Evolutionary conservation across 2,888 invertebrate species (phyloP).

Genomic region (Caenorhabditis sinica): DNA sequence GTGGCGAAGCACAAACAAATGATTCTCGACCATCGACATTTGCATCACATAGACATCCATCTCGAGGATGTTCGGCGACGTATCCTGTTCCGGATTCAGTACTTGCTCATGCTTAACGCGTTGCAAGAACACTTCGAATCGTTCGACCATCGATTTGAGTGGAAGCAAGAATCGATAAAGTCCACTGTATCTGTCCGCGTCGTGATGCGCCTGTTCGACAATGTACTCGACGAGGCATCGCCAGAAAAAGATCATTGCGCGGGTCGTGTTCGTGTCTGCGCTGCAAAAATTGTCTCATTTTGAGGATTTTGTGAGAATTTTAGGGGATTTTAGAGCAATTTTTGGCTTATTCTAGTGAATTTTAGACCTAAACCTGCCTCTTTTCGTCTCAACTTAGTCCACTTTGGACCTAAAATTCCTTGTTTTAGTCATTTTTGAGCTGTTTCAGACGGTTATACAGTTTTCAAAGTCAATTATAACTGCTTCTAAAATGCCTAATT

Average conservation of each 20-base stretch:
- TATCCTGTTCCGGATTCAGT: neutral
- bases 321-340: neutral
- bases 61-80: neutral
- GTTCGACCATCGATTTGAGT: conserved; percentile 37
- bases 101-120: conserved; percentile 17
- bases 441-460: no score
- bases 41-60: conserved; percentile 5
- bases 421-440: no score
- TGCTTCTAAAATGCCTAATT: no score
- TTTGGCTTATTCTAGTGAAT: no score
- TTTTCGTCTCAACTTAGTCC: no score
- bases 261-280: conserved; percentile 9
- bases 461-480: no score
- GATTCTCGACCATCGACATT: conserved; percentile 49
- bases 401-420: no score
- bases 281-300: conserved; percentile 22
- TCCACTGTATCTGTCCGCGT: conserved; percentile 13
- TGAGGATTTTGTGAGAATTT: neutral
- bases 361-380: no score
- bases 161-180: conserved; percentile 18
- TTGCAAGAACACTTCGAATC: conserved; percentile 9
- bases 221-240: conserved; percentile 40
- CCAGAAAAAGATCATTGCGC: conserved; percentile 43
- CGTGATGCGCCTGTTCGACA: neutral
- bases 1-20: conserved; percentile 20